Conservation (phyloP, 2,888 invertebrate species). For the Apotomis turbidana region DNA sequence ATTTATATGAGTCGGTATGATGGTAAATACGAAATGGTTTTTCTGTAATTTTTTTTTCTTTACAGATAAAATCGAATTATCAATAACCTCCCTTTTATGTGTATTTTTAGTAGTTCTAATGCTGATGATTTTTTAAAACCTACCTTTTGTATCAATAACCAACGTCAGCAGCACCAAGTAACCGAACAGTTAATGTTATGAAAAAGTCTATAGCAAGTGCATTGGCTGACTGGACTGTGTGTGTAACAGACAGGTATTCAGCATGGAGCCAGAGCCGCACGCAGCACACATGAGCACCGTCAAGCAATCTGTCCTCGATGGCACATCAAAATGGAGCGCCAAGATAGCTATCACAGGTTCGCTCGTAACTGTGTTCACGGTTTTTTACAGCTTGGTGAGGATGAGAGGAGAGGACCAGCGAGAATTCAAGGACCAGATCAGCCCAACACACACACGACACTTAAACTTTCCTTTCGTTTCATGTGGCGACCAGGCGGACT, state of each 20-base stretch:
- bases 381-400: conserved; percentile 46
- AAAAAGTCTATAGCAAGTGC: conserved; percentile 27
- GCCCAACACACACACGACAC: conserved; percentile 68
- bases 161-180: too few species aligned
- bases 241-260: conserved; percentile 95
- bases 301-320: conserved; percentile 99
- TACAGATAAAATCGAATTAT: too few species aligned
- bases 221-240: conserved; percentile 66
- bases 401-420: conserved; percentile 44
- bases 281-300: conserved; percentile 98
- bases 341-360: conserved; percentile 99
- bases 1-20: not conserved
- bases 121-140: too few species aligned
- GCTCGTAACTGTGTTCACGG: conserved; percentile 76
- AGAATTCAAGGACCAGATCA: conserved; percentile 46
- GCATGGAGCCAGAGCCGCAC: conserved; percentile 97
- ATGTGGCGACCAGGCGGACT: conserved; percentile 91
- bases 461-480: conserved; percentile 80
- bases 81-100: too few species aligned
- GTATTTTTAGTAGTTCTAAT: too few species aligned
- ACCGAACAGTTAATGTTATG: not conserved
- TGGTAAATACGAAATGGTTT: not conserved
- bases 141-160: too few species aligned
- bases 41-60: too few species aligned
- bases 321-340: conserved; percentile 99